These are phyloP conservation scores for Endomychus coccineus DNA, from an alignment of 2,888 invertebrate genomes.

Conservation along the genomic window DNA sequence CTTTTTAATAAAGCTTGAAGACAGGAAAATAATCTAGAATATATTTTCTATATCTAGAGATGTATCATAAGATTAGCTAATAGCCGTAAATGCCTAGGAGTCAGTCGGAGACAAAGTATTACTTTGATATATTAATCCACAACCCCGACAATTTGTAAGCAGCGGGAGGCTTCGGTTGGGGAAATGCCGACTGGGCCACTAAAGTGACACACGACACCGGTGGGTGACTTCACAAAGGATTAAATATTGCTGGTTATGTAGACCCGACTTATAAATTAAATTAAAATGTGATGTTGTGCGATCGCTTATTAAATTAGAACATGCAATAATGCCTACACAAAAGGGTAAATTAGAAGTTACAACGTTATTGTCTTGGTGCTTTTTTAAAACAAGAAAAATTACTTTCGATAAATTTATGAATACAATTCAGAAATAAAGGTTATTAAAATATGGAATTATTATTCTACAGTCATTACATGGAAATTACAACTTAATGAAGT, in stretches of 20 bases:
- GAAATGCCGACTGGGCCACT: conserved; percentile 26
- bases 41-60: too few species aligned
- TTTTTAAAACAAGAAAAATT: too few species aligned
- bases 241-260: conserved; percentile 34
- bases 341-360: conserved; percentile 15
- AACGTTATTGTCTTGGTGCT: too few species aligned
- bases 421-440: too few species aligned
- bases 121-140: conserved; percentile 39
- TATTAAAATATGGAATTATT: too few species aligned
- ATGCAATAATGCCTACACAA: conserved; percentile 26
- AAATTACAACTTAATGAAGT: too few species aligned
- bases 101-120: conserved; percentile 28
- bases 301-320: conserved; percentile 41
- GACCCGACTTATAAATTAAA: conserved; percentile 39
- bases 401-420: too few species aligned
- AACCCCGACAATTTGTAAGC: conserved; percentile 41
- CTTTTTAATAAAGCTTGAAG: too few species aligned
- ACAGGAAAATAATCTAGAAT: too few species aligned
- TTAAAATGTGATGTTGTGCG: conserved; percentile 39
- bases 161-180: conserved; percentile 32
- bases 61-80: conserved; percentile 16
- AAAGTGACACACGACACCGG: conserved; percentile 36
- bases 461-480: too few species aligned
- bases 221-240: conserved; percentile 34
- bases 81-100: conserved; percentile 20